Evolutionary conservation across 2,113 vertebrate species (phyloP), one percentile per base, ranked within the genome.

Genomic region (Odocoileus virginianus): DNA sequence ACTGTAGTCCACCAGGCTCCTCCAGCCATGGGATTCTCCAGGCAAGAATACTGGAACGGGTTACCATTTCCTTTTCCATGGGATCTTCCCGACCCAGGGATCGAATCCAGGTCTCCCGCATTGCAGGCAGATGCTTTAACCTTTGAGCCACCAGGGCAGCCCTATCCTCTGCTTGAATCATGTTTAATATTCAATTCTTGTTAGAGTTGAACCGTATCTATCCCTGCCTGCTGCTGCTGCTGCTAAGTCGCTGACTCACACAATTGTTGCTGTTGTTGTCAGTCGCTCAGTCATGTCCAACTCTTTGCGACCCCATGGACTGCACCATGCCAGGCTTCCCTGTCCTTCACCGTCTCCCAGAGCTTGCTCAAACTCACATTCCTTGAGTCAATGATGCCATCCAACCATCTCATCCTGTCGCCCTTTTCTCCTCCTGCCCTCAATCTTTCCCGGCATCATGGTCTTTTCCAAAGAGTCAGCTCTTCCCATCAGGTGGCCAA

Each of bases 201-300:
- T 55, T 88, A 57, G 27, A 81, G 43, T 8, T 58, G 60, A 84
- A 52, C 50, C 8, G 2, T 47, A 5, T 71, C 54, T 78, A 25
- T 21, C 30, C 28, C 6, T 74, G 43, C 30, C 57, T 6, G 12
- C 47, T 50, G 47, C 47, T 50, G 47, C 47, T 50, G 47, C 47
- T 50, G 47, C 47, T 50, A 50, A 50, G 47, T 50, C 12, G 12
- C 47, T 50, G 71, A 50, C 6, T 33, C 84, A 67, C 5, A 5
- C 0, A 17, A 17, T 23, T 15, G 5, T 9, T 50, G 5, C 3
- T 74, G 71, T 40, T 76, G 23, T 27, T 76, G 71, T 76, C 71
- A 43, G 12, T 43, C 0, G 12, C 23, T 43, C 3, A 3, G 12
- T 27, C 40, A 0, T 43, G 71, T 76, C 71, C 71, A 6, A 43